Conservation (phyloP, 2,113 vertebrate genomes). For the Chionomys nivalis region DNA sequence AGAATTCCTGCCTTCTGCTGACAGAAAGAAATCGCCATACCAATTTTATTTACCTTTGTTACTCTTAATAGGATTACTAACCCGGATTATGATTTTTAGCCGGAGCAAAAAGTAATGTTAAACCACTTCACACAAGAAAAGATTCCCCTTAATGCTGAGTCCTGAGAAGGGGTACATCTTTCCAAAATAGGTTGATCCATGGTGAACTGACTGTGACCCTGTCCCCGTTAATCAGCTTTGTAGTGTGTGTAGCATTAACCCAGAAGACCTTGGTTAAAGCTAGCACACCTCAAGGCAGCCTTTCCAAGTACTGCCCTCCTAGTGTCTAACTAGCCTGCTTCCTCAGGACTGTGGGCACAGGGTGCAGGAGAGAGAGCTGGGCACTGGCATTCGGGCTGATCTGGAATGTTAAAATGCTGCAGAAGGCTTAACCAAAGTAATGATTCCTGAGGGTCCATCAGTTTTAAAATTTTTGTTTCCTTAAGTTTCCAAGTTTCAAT, state of each 20-base stretch:
- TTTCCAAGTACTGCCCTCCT: neutral
- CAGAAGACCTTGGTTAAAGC: neutral
- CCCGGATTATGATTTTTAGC: neutral
- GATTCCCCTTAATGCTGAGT: neutral
- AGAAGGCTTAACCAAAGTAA: neutral
- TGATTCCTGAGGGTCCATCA: neutral
- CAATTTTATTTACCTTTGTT: neutral
- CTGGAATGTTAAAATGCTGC: neutral
- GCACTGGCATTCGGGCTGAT: neutral
- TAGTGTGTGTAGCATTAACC: neutral
- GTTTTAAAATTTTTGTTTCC: neutral
- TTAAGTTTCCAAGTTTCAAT: neutral
- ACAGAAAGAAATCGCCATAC: neutral
- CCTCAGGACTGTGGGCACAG: neutral
- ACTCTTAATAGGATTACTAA: neutral
- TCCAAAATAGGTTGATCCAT: accelerated
- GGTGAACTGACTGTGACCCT: neutral
- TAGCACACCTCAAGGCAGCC: neutral
- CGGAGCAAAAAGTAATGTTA: neutral
- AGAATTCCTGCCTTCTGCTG: neutral
- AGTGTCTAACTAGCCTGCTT: neutral
- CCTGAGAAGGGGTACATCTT: neutral
- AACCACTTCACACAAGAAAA: neutral
- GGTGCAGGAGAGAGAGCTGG: neutral
- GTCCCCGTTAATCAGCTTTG: neutral